Evolutionary conservation across 2,113 vertebrate genomes (phyloP).

Genomic region (Clarias magur): DNA sequence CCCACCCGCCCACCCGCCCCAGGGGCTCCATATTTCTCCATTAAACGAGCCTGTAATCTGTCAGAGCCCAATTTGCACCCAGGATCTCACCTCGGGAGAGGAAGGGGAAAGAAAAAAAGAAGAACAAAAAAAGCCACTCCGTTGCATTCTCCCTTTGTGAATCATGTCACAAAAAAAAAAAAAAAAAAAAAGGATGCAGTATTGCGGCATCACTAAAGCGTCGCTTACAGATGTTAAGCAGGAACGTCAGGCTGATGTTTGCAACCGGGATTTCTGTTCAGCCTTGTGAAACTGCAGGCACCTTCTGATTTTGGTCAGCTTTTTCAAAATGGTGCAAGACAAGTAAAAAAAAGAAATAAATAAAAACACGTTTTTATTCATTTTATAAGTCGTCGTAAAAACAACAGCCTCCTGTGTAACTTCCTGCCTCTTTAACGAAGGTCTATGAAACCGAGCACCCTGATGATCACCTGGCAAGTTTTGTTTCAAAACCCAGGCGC

Average conservation of each 20-base stretch:
- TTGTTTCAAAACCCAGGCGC: not conserved
- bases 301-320: not conserved
- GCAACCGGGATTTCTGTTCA: not conserved
- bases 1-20: not conserved
- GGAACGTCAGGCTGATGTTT: not conserved
- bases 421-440: not conserved
- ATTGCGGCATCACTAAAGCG: not conserved
- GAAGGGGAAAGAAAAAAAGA: too few relatives aligned
- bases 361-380: too few relatives aligned
- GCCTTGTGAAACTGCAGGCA: too few relatives aligned
- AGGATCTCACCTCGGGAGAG: conserved; percentile 22
- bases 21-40: conserved; percentile 42
- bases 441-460: not conserved
- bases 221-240: not conserved
- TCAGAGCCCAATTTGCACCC: conserved; percentile 33
- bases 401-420: not conserved
- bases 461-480: not conserved
- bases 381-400: not conserved
- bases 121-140: not conserved
- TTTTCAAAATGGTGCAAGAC: not conserved
- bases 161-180: too few relatives aligned
- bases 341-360: not conserved
- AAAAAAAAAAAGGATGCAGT: too few relatives aligned
- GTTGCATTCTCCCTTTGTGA: not conserved
- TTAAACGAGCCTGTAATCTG: conserved; percentile 41